These are phyloP conservation scores for Drosophila nannoptera DNA, from an alignment of 1,140 invertebrate genomes.

Conservation along the genomic window DNA sequence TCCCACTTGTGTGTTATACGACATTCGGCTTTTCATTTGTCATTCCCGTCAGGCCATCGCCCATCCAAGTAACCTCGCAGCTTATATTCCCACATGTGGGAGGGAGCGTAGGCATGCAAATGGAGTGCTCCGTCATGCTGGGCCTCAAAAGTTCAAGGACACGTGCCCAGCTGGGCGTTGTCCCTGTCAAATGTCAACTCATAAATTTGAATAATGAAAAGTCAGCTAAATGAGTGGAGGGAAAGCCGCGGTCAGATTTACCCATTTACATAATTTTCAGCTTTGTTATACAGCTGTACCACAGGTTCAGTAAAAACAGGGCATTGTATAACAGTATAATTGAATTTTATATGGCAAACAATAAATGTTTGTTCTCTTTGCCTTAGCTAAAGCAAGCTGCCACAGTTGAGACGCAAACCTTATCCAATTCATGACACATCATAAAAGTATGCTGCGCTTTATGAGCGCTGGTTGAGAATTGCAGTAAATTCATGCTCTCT, in stretches of 20 bases:
- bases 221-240: constrained; percentile 9
- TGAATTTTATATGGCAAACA: not conserved
- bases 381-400: not conserved
- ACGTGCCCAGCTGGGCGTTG: constrained; percentile 49
- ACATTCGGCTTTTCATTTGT: constrained; percentile 30
- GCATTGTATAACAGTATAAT: not conserved
- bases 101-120: constrained; percentile 20
- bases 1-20: not conserved
- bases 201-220: constrained; percentile 49
- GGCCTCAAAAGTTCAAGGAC: constrained; percentile 51
- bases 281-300: not conserved
- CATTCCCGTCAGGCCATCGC: constrained; percentile 19
- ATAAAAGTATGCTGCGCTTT: constrained; percentile 62
- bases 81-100: not conserved
- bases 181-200: constrained; percentile 35
- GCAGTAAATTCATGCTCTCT: not conserved
- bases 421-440: constrained; percentile 30
- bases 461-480: not conserved
- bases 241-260: not conserved
- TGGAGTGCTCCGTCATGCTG: constrained; percentile 40
- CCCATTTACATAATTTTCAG: not conserved
- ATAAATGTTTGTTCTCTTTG: not conserved
- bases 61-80: not conserved
- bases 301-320: not conserved
- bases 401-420: constrained; percentile 18